A percentile compares a stretch with the other conserved stretches of the same genome.
Evolutionary conservation across 2,113 vertebrate genomes (phyloP).

Genomic region (zebrafish (Danio rerio)): GRCz12tu NC_133184.1:40465501-40466000

Average conservation of each 20-base stretch:
- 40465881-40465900: too few relatives aligned
- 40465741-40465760: not conserved
- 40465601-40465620: not conserved
- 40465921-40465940: not conserved
- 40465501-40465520: not conserved
- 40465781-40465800: conserved; percentile 9
- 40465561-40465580: not conserved
- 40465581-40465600: not conserved
- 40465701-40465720: not conserved
- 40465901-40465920: not conserved
- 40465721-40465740: not conserved
- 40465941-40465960: not conserved
- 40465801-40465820: not conserved
- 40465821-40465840: not conserved
- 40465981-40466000: too few relatives aligned
- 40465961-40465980: too few relatives aligned
- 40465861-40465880: too few relatives aligned
- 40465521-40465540: not conserved
- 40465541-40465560: not conserved
- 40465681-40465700: not conserved
- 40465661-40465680: conserved; percentile 5
- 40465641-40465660: not conserved
- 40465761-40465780: not conserved
- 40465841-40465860: too few relatives aligned
- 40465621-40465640: not conserved